Evolutionary conservation across 2,888 invertebrate species (phyloP).

Genomic region (Erebia ligea): DNA sequence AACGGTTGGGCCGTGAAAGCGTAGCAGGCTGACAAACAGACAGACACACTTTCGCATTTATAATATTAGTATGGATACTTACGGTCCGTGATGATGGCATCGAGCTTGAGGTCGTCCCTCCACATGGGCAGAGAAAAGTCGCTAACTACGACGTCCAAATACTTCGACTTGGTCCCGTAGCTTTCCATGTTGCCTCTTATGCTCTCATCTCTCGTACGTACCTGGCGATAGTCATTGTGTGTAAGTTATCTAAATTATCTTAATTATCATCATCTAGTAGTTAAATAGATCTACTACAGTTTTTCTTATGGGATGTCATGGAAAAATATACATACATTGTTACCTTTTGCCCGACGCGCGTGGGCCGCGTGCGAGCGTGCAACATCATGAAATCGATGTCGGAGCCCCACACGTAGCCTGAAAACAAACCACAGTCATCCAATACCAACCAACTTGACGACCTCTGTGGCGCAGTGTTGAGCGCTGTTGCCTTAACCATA

Average conservation of each 20-base stretch:
- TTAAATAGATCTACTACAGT: too few relatives aligned
- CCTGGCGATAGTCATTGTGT: conserved; percentile 59
- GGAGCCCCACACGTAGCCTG: conserved; percentile 91
- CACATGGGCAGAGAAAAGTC: conserved; percentile 95
- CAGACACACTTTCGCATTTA: too few relatives aligned
- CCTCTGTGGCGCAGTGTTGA: too few relatives aligned
- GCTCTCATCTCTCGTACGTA: conserved; percentile 91
- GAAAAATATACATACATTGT: conserved; percentile 63
- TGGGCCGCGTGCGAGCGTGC: conserved; percentile 92
- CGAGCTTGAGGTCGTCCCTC: conserved; percentile 87
- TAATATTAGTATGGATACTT: too few relatives aligned
- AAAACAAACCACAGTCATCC: conserved; percentile 23
- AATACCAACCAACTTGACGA: too few relatives aligned
- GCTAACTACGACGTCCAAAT: conserved; percentile 94
- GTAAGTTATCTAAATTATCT: too few relatives aligned
- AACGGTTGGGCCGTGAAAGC: too few relatives aligned
- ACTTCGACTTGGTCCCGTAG: conserved; percentile 89
- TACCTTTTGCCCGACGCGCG: conserved; percentile 90
- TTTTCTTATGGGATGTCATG: too few relatives aligned
- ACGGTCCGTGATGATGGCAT: conserved; percentile 98
- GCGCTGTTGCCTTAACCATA: too few relatives aligned
- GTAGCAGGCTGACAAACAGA: too few relatives aligned
- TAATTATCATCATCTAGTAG: too few relatives aligned
- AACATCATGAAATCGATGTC: conserved; percentile 98
- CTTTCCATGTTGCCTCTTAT: conserved; percentile 94